Percentiles rank a stretch among this genome's conserved stretches.
Conservation (phyloP, 2,888 invertebrate species). For the Archips xylosteana region DNA sequence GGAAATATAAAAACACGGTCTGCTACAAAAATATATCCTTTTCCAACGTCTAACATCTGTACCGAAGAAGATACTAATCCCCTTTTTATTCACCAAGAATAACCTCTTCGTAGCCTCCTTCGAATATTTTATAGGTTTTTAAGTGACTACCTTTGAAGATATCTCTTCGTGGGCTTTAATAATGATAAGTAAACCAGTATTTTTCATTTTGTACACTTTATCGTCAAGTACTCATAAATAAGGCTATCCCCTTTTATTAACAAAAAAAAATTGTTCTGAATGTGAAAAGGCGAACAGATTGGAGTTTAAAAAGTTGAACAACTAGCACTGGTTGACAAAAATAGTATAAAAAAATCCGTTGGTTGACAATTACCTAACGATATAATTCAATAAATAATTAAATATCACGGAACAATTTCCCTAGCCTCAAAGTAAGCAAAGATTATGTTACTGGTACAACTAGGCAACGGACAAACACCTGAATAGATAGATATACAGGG, state of each 20-base stretch:
- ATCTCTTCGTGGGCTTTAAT: slow-evolving; percentile 14
- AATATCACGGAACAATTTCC: no score
- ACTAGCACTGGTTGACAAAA: no score
- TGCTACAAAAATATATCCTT: slow-evolving; percentile 7
- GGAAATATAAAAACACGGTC: slow-evolving; percentile 3
- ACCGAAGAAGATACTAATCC: slow-evolving; percentile 70
- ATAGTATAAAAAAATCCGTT: no score
- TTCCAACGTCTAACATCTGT: slow-evolving; percentile 50
- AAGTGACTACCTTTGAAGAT: slow-evolving; percentile 60
- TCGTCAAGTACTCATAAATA: slow-evolving; percentile 1
- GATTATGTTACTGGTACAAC: no score
- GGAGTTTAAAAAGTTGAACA: no score
- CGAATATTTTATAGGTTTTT: slow-evolving; percentile 61
- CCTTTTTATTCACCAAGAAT: slow-evolving; percentile 66
- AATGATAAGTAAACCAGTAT: slow-evolving; percentile 20
- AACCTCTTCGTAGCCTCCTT: slow-evolving; percentile 65
- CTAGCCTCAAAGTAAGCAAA: no score
- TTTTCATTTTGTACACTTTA: neutral
- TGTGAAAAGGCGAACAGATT: no score
- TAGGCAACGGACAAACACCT: no score
- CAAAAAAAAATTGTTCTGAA: neutral
- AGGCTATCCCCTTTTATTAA: neutral
- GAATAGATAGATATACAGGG: no score
- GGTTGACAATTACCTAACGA: no score
- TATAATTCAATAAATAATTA: no score